Evolutionary conservation across 2,113 vertebrate genomes (phyloP).

Genomic region (Cardinalis cardinalis): DNA sequence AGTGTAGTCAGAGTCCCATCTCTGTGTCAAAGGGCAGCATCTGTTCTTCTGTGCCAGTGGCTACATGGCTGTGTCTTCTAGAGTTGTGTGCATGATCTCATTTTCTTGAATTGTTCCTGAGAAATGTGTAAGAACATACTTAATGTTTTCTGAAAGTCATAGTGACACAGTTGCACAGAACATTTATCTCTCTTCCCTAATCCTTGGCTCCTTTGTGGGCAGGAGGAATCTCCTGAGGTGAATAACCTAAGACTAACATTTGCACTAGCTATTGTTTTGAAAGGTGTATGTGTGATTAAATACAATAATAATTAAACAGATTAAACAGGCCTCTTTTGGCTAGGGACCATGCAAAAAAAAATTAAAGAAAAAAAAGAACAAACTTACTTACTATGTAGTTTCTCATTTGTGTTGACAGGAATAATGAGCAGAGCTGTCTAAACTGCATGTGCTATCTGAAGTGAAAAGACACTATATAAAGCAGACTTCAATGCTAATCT

Average conservation of each 20-base stretch:
- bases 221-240: neutral
- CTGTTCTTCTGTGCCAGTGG: neutral
- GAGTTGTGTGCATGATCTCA: neutral
- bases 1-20: neutral
- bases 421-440: neutral
- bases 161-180: neutral
- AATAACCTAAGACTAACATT: neutral
- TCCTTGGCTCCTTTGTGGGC: neutral
- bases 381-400: neutral
- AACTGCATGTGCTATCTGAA: neutral
- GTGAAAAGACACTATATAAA: neutral
- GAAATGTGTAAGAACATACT: neutral
- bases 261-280: neutral
- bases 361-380: neutral
- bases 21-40: neutral
- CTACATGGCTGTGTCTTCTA: neutral
- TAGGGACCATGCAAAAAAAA: neutral
- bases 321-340: neutral
- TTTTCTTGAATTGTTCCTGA: neutral
- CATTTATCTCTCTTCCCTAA: neutral
- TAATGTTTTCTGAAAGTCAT: constrained; percentile 35
- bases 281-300: neutral
- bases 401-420: neutral
- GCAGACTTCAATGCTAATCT: neutral
- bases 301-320: neutral